Conservation (phyloP, 1,140 invertebrate genomes). For the Globodera ellingtonae region DNA sequence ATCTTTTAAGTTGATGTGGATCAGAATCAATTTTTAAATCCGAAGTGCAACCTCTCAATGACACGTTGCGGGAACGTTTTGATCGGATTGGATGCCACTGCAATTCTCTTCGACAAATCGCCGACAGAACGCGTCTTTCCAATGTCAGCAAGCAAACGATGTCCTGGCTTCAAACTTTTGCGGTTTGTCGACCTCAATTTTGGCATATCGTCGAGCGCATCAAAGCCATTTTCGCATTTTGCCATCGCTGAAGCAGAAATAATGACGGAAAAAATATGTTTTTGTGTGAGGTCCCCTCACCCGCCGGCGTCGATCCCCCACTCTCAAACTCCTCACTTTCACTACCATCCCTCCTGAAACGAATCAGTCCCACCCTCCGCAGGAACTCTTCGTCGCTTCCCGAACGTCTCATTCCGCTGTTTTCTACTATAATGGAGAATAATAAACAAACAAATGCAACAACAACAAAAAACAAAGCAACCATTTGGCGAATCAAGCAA, state of each 20-base stretch:
- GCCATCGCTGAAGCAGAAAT: background rate
- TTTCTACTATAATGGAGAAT: background rate
- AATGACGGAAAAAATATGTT: background rate
- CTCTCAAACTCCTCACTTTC: slow-evolving; percentile 26
- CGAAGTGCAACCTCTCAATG: background rate
- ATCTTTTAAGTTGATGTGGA: background rate
- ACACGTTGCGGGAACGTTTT: background rate
- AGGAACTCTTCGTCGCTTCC: slow-evolving; percentile 38
- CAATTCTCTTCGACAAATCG: slow-evolving; percentile 2
- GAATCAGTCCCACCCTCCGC: slow-evolving; percentile 16
- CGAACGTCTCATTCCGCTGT: background rate
- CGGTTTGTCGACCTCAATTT: slow-evolving; percentile 15
- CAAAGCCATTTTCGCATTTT: slow-evolving; percentile 12
- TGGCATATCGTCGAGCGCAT: slow-evolving; percentile 13
- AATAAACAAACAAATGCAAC: background rate
- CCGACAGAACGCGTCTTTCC: slow-evolving; percentile 14
- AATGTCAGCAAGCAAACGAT: slow-evolving; percentile 14
- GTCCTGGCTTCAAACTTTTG: slow-evolving; percentile 18
- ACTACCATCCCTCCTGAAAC: slow-evolving; percentile 28
- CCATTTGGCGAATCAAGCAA: slow-evolving; percentile 13
- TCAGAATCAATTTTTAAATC: background rate
- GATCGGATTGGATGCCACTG: background rate
- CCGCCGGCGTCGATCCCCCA: slow-evolving; percentile 3
- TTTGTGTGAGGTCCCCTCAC: slow-evolving; percentile 4
- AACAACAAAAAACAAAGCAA: background rate